phyloP scores from a whole-genome alignment of 2,797 vertebrate genomes.

The Lepus townsendii region DNA sequence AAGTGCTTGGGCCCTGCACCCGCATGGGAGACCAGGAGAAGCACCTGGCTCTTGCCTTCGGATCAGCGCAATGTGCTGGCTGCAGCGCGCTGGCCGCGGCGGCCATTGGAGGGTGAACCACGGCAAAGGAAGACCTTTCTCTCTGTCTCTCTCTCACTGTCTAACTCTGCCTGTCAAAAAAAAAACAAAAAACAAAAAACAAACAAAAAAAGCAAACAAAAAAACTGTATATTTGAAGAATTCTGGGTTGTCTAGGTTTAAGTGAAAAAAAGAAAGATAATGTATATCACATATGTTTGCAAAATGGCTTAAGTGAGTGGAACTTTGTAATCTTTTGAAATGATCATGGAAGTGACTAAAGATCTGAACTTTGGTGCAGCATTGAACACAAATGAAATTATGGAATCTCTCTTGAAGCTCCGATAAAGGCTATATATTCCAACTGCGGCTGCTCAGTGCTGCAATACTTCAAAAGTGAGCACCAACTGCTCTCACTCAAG shows the following conservation, averaged over 20 bases:
- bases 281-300: not conserved
- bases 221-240: not conserved
- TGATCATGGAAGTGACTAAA: not conserved
- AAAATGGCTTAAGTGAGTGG: not conserved
- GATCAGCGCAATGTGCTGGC: too few species aligned
- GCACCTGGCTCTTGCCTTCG: too few species aligned
- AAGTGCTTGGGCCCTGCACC: too few species aligned
- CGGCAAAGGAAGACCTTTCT: too few species aligned
- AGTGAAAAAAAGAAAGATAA: constrained; percentile 1
- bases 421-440: not conserved
- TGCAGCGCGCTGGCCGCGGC: too few species aligned
- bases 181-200: too few species aligned
- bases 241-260: not conserved
- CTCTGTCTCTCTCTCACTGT: too few species aligned
- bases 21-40: too few species aligned
- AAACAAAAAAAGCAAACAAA: too few species aligned
- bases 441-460: not conserved
- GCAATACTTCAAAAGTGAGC: not conserved
- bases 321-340: constrained; percentile 1
- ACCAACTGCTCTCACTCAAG: not conserved
- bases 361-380: not conserved
- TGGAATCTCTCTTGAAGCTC: not conserved
- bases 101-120: too few species aligned
- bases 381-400: not conserved
- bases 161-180: too few species aligned